Evolutionary conservation across 1,140 invertebrate species (phyloP).

Genomic region (Reticulitermes speratus): DNA sequence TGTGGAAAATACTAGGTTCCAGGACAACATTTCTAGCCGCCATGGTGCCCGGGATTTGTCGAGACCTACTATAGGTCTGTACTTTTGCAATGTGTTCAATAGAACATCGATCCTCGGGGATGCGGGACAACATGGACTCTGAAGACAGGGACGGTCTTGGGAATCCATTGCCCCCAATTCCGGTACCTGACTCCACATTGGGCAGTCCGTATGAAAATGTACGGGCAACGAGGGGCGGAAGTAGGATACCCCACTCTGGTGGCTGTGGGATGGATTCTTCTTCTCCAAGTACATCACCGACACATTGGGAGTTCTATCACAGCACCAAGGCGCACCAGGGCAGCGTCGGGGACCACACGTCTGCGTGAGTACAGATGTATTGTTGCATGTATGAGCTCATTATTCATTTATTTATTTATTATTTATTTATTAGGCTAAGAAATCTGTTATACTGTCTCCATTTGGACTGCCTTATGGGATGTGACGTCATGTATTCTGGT

Average conservation of each 20-base stretch:
- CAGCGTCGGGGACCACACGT: conserved; percentile 50
- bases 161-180: conserved; percentile 55
- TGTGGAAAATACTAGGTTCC: no score
- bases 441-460: no score
- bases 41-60: no score
- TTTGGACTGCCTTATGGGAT: no score
- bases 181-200: conserved; percentile 55
- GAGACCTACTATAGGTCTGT: no score
- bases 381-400: neutral
- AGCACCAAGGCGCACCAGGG: conserved; percentile 44
- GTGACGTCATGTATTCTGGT: no score
- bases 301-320: conserved; percentile 59
- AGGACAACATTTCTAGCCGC: no score
- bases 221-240: conserved; percentile 43
- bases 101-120: neutral
- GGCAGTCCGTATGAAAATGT: conserved; percentile 68
- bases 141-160: conserved; percentile 1
- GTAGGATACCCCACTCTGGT: conserved; percentile 27
- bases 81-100: neutral
- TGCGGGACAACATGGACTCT: neutral
- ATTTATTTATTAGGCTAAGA: no score
- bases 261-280: conserved; percentile 35
- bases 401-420: no score
- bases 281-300: conserved; percentile 57
- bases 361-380: conserved; percentile 53